Base-by-base conservation (phyloP, 2,888 invertebrate genomes). In the Acronicta aceris region DNA sequence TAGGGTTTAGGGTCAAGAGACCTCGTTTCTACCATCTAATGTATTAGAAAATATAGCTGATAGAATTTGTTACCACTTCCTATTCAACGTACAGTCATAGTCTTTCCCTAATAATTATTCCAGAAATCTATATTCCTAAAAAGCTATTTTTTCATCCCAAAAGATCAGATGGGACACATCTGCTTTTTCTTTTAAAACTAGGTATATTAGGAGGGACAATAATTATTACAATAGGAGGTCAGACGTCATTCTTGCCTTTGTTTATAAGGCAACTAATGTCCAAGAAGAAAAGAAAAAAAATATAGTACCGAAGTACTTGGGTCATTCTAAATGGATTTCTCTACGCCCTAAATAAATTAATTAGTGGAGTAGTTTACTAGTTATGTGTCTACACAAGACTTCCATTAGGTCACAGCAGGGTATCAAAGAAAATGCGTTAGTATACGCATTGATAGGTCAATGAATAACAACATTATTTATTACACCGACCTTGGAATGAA, bases 401-500 rank as follows among this genome's bases (percentile, higher is more conserved):
- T 56, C 52, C 61, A 60, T 57, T 48, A 43, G 38, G 38, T 46
- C 68, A 9, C 67, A 53, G 51, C 16, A 50, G 46, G 61, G 27
- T 45, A 38, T 52, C 6, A 10, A 17, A 41, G 40, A 33, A 17
- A 51, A 40, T 38, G 13, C 16, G 1, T 40, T 43, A 30, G 21
- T 36, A 36, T 50, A 25, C n/a, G 16, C 17, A 6, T 30, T 38
- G 38, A 12, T 53, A 40, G 41, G 13, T 43, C 71, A 68, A 63
- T 50, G 41, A 42, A 36, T 48, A 45, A 38, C 40, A 30, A 41
- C 43, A 38, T 58, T 43, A 25, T 27, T 59, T 45, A 17, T 21
- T 45, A 13, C 4, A 10, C 15, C 15, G 55, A 71, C 71, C 68
- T 71, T 71, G 71, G 30, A 41, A 8, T 42, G 43, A 25, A 15